Evolutionary conservation across 2,797 vertebrate genomes (phyloP).

Genomic region (Todus mexicanus): DNA sequence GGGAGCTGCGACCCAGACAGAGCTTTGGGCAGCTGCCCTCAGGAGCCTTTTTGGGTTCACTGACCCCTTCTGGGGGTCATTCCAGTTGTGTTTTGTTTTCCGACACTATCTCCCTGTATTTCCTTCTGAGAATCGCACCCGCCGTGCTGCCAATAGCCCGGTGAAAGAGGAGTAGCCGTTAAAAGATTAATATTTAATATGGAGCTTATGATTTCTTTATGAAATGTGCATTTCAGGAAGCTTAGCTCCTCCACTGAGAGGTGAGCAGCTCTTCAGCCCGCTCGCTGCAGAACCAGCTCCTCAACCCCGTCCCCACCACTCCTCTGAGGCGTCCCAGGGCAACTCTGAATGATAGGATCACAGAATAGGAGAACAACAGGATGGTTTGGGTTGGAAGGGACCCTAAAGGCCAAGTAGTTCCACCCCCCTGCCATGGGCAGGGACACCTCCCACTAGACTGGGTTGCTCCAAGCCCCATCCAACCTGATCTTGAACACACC

Average conservation of each 20-base stretch:
- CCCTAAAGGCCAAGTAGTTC: neutral
- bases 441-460: neutral
- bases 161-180: neutral
- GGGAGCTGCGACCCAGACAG: too few species aligned
- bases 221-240: neutral
- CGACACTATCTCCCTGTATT: neutral
- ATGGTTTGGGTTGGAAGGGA: neutral
- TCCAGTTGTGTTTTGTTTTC: neutral
- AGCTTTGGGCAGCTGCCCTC: neutral
- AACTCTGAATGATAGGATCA: neutral
- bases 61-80: too few species aligned
- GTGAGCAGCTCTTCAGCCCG: neutral
- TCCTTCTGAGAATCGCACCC: neutral
- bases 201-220: neutral
- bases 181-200: neutral
- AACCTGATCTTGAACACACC: neutral
- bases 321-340: neutral
- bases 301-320: neutral
- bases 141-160: fast-evolving
- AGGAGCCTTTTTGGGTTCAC: too few species aligned
- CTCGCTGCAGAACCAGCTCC: neutral
- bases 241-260: neutral
- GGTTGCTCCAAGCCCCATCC: too few species aligned
- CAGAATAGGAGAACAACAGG: neutral
- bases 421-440: neutral